Evolutionary conservation across 1,140 invertebrate genomes (phyloP).

Genomic region (Drosophila yakuba): DNA sequence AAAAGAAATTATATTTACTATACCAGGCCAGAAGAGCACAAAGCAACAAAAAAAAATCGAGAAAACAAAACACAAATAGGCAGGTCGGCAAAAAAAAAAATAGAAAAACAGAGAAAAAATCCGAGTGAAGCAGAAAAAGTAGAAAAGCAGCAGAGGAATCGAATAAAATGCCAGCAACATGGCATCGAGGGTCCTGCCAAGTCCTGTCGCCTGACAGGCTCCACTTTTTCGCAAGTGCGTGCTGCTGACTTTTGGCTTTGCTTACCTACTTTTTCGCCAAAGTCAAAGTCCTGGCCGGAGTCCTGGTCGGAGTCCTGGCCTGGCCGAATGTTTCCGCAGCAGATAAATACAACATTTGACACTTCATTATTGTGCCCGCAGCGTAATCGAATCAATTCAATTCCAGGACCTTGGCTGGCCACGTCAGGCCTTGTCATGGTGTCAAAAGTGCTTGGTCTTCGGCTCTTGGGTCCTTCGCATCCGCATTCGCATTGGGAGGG

Average conservation of each 20-base stretch:
- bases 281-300: background rate
- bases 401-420: constrained; percentile 42
- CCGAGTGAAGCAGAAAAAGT: constrained; percentile 13
- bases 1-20: constrained; percentile 81
- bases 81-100: constrained; percentile 1
- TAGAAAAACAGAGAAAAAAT: background rate
- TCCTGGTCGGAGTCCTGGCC: background rate
- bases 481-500: constrained; percentile 1
- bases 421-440: constrained; percentile 56
- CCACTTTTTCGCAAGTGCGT: constrained; percentile 28
- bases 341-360: constrained; percentile 84
- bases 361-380: constrained; percentile 84
- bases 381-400: constrained; percentile 84
- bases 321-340: constrained; percentile 70
- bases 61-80: constrained; percentile 72
- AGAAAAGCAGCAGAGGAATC: constrained; percentile 58
- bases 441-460: constrained; percentile 77
- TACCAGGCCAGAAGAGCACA: constrained; percentile 30
- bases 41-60: background rate
- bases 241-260: constrained; percentile 30
- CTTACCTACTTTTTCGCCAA: constrained; percentile 32
- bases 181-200: constrained; percentile 59
- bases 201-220: constrained; percentile 61
- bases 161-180: constrained; percentile 80
- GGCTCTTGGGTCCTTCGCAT: constrained; percentile 40